Percentiles rank a stretch among this genome's conserved stretches.
These are phyloP conservation scores for Hepsetus odoe DNA, from an alignment of 2,113 vertebrate genomes.

Conservation along the genomic window DNA sequence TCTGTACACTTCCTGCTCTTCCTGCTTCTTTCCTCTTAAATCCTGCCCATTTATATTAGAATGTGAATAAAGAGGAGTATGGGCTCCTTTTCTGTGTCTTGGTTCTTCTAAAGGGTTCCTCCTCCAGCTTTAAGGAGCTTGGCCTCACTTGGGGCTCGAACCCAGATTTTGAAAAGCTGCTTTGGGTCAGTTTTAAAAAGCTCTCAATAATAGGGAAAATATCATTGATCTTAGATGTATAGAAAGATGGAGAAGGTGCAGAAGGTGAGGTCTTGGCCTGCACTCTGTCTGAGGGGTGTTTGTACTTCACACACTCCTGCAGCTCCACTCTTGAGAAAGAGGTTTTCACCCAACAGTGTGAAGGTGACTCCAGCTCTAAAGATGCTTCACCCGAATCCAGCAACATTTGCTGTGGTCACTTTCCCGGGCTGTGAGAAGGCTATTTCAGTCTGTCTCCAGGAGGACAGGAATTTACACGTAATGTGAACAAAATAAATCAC, in stretches of 20 bases:
- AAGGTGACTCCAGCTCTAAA: constrained; percentile 30
- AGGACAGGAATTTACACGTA: constrained; percentile 33
- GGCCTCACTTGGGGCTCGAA: no score
- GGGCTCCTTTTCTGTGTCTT: no score
- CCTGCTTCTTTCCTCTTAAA: no score
- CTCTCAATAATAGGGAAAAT: no score
- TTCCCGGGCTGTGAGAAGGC: constrained; percentile 25
- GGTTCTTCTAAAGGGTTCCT: no score
- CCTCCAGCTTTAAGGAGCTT: no score
- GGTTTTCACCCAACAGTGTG: constrained; percentile 44
- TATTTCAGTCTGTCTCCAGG: constrained; percentile 39
- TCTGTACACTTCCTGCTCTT: no score
- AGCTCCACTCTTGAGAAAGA: constrained; percentile 34
- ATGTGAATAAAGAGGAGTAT: no score
- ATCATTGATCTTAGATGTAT: not conserved
- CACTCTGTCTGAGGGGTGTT: constrained; percentile 6
- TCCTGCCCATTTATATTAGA: no score
- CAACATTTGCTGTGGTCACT: constrained; percentile 35
- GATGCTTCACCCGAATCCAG: not conserved
- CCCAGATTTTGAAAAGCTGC: no score
- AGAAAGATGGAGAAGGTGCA: not conserved
- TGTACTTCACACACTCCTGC: constrained; percentile 45
- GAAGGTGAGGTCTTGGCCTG: not conserved
- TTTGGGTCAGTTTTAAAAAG: no score
- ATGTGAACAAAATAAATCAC: constrained; percentile 44